phyloP scores from a whole-genome alignment of 1,140 invertebrate genomes.

The Melanaphis sacchari region DNA sequence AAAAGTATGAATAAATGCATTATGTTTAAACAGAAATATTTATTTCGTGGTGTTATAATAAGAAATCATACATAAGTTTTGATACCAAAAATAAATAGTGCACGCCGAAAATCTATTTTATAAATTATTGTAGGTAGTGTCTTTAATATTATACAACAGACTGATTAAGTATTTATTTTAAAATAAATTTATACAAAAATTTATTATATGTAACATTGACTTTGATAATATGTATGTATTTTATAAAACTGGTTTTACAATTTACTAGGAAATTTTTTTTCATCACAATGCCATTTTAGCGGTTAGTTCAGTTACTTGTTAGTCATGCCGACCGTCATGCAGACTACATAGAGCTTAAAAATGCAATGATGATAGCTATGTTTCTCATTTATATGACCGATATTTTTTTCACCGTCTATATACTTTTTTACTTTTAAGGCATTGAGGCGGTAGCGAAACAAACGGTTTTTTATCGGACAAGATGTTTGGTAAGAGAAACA shows the following conservation, averaged over 20 bases:
- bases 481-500: neutral
- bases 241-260: neutral
- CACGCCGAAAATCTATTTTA: neutral
- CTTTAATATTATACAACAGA: neutral
- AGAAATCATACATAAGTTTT: neutral
- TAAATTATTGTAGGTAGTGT: neutral
- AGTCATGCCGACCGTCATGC: neutral
- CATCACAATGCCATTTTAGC: neutral
- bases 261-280: neutral
- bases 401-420: neutral
- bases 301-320: too few species aligned
- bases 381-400: neutral
- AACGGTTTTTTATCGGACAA: too few species aligned
- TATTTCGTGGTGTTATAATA: neutral
- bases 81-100: neutral
- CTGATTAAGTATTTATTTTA: neutral
- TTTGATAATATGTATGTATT: too few species aligned
- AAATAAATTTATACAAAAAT: neutral
- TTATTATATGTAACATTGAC: neutral
- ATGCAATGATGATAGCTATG: neutral
- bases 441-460: neutral
- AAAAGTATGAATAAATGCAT: neutral
- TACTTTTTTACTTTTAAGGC: neutral
- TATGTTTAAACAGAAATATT: neutral
- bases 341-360: neutral